A percentile compares a stretch with the other conserved stretches of the same genome.
Conservation (phyloP, 2,888 invertebrate species). For the Mimachlamys varia region DNA sequence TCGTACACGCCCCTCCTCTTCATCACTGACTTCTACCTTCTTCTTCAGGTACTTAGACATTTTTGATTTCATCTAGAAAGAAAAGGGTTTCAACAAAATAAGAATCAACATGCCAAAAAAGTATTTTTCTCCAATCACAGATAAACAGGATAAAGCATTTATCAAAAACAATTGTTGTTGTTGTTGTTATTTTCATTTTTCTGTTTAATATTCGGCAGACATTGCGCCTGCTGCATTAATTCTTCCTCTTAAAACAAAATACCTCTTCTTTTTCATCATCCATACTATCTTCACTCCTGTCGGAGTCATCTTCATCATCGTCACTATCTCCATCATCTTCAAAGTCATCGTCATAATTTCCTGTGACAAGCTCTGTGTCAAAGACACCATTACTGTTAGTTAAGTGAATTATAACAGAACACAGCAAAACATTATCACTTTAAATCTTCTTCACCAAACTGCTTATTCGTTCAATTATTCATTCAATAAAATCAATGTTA, state of each 20-base stretch:
- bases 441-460: too few species aligned
- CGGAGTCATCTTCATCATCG: constrained; percentile 45
- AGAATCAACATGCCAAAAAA: too few species aligned
- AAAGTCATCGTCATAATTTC: constrained; percentile 79
- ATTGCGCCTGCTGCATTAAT: background rate
- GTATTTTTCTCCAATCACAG: too few species aligned
- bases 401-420: too few species aligned
- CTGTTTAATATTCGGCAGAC: background rate
- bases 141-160: too few species aligned
- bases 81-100: background rate
- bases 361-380: constrained; percentile 73
- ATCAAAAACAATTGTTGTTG: too few species aligned
- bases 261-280: constrained; percentile 2
- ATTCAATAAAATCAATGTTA: too few species aligned
- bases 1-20: constrained; percentile 39
- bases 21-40: constrained; percentile 55
- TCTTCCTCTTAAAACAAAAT: background rate
- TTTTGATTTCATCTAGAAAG: constrained; percentile 37
- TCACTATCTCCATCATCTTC: constrained; percentile 66
- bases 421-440: too few species aligned
- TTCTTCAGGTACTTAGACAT: constrained; percentile 37
- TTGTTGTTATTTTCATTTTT: too few species aligned
- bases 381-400: background rate
- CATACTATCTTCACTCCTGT: constrained; percentile 34
- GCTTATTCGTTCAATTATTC: too few species aligned